Conservation (phyloP, 2,113 vertebrate genomes). For the Leucopternis melanops region DNA sequence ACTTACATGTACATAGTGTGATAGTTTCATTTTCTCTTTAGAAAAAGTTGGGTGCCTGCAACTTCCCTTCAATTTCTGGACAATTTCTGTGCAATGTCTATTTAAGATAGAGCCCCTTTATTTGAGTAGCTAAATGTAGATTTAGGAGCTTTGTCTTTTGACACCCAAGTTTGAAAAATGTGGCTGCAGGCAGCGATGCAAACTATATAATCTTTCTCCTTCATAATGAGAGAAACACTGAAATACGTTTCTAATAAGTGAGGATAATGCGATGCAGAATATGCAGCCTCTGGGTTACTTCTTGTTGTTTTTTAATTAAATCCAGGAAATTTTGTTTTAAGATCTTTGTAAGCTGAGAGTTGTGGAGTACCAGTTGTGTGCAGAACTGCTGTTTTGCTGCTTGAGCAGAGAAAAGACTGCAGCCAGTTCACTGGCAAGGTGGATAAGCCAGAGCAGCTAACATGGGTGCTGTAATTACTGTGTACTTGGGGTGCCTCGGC, state of each 20-base stretch:
- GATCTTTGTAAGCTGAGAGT: background rate
- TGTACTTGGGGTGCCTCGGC: rapidly evolving
- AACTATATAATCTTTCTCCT: background rate
- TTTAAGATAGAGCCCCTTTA: background rate
- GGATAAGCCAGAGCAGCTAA: background rate
- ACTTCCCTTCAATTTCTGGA: background rate
- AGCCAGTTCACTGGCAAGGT: background rate
- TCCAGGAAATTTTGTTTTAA: background rate
- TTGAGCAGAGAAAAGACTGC: background rate
- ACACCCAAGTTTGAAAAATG: background rate
- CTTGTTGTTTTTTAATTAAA: conserved; percentile 23
- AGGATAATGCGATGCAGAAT: background rate
- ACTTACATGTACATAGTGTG: background rate
- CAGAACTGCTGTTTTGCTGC: background rate
- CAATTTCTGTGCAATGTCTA: background rate
- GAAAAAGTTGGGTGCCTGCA: background rate
- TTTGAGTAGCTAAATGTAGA: background rate
- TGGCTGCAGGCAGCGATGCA: background rate
- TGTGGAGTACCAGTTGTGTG: background rate
- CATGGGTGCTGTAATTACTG: background rate
- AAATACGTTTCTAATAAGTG: background rate
- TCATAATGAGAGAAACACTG: background rate
- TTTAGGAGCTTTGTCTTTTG: background rate
- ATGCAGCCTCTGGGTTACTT: background rate
- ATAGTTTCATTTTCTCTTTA: background rate